These are phyloP conservation scores for Lytechinus variegatus DNA, from an alignment of 35 echinoderm and acorn worm genomes.

Conservation along the genomic window DNA sequence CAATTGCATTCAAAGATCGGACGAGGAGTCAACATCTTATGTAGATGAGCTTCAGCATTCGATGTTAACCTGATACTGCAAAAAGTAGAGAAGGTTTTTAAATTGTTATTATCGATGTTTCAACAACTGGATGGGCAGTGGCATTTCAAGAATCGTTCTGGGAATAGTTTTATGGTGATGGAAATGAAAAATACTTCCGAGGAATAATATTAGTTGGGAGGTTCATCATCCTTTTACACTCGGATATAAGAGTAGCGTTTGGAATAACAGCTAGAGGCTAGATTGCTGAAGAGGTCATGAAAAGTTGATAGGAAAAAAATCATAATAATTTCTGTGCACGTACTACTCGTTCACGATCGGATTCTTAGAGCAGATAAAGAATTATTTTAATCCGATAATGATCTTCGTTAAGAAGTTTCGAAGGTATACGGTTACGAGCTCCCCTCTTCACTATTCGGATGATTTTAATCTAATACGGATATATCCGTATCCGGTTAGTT, in stretches of 20 bases:
- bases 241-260: not conserved
- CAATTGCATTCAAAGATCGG: too few relatives aligned
- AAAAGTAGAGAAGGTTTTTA: too few relatives aligned
- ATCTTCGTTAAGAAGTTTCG: not conserved
- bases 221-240: not conserved
- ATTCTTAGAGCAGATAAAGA: not conserved
- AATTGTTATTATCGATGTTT: not conserved
- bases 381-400: not conserved
- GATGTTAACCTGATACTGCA: too few relatives aligned
- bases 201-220: not conserved
- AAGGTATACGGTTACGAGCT: not conserved
- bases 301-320: not conserved
- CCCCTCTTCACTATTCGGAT: not conserved
- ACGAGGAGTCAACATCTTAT: too few relatives aligned
- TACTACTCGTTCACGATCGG: not conserved
- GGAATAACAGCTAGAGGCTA: slow-evolving; percentile 11
- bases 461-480: not conserved
- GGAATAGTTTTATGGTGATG: not conserved
- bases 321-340: not conserved
- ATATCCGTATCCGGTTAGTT: not conserved
- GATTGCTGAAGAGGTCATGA: not conserved
- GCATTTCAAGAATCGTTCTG: not conserved
- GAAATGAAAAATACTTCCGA: not conserved
- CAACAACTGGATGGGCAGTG: not conserved
- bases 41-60: too few relatives aligned